phyloP scores from a whole-genome alignment of 1,140 invertebrate species.

The Drosophila quadrilineata region DNA sequence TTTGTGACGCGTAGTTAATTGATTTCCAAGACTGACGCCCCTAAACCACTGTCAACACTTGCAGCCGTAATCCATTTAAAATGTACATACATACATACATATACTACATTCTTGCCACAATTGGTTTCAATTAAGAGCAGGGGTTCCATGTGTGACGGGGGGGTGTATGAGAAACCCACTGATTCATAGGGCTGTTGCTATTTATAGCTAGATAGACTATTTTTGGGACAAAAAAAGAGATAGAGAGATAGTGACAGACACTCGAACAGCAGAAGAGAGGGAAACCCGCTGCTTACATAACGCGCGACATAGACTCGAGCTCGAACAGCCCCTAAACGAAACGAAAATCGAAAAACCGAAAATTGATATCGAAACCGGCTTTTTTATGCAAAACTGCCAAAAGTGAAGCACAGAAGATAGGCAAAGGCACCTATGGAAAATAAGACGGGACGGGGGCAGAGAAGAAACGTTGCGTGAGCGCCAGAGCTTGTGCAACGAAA shows the following conservation, averaged over 20 bases:
- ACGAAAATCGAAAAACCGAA: conserved; percentile 27
- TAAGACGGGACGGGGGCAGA: background rate
- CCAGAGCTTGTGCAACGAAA: conserved; percentile 60
- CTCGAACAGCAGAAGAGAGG: background rate
- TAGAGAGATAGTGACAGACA: background rate
- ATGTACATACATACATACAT: conserved; percentile 24
- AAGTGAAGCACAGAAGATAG: conserved; percentile 37
- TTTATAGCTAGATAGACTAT: conserved; percentile 48
- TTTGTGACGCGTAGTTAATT: conserved; percentile 69
- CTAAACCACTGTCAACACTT: conserved; percentile 34
- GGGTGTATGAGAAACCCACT: background rate
- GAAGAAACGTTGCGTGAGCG: conserved; percentile 61
- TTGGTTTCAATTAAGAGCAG: background rate
- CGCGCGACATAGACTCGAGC: conserved; percentile 39
- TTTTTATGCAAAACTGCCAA: conserved; percentile 75
- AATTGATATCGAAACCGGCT: conserved; percentile 60
- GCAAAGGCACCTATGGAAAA: no score
- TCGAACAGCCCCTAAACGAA: conserved; percentile 66
- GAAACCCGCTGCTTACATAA: conserved; percentile 46
- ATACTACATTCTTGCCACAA: no score
- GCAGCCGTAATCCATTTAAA: conserved; percentile 68
- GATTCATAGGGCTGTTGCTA: conserved; percentile 22
- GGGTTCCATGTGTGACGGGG: background rate
- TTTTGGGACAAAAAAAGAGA: conserved; percentile 31
- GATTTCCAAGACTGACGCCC: conserved; percentile 54